Percentiles rank a stretch among this genome's conserved stretches.
These are phyloP conservation scores for Cryptoprocta ferox DNA, from an alignment of 2,797 vertebrate species.

Conservation along the genomic window DNA sequence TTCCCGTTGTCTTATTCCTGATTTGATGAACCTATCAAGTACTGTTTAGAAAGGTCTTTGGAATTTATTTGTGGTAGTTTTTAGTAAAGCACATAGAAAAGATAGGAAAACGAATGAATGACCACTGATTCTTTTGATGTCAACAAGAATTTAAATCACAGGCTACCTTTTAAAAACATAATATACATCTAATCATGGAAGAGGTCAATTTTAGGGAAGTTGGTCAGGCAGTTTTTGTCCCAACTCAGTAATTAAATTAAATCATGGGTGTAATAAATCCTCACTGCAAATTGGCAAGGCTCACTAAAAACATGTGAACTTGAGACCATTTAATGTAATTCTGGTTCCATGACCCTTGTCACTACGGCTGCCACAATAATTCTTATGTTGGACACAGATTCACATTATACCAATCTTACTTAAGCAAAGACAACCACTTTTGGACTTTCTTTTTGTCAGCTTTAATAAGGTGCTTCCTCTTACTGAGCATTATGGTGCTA, in stretches of 20 bases:
- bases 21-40: neutral
- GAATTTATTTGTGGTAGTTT: neutral
- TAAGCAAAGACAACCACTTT: neutral
- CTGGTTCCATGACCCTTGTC: neutral
- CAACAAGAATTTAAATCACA: conserved; percentile 8
- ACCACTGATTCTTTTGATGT: neutral
- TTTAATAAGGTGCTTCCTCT: neutral
- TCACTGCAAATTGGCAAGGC: neutral
- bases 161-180: neutral
- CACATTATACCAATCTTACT: neutral
- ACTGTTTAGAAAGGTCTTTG: neutral
- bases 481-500: neutral
- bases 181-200: neutral
- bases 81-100: neutral
- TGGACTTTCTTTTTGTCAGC: neutral
- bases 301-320: neutral
- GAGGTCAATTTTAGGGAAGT: neutral
- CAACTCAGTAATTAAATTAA: neutral
- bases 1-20: neutral
- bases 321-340: neutral
- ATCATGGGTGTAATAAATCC: neutral
- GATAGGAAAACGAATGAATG: neutral
- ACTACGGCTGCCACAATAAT: neutral
- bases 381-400: neutral
- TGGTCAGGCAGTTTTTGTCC: neutral